Evolutionary conservation across 2,797 vertebrate species (phyloP), one percentile per base, ranked within the genome.

Genomic region (Okamejei kenojei): DNA sequence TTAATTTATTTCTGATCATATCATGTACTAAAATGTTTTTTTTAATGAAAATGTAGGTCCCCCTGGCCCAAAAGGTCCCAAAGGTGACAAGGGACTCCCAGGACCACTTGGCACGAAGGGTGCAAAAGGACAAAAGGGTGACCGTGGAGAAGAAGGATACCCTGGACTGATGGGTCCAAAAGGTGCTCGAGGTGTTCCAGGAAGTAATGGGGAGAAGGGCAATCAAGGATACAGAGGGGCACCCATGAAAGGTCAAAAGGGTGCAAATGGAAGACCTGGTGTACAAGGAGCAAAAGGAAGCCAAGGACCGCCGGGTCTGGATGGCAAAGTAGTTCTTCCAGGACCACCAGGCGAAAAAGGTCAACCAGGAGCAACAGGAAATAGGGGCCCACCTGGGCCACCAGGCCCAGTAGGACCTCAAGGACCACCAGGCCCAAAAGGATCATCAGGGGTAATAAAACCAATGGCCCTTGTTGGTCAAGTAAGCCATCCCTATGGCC

Each of bases 191-290:
- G 99, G 99, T 84, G 96, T 96, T 19, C 93, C 95, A 0, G 99
- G 99, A 71, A 95, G 97, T 61, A 97, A 97, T 74, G 99, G 99
- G 94, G 95, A 98, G 86, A 98, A 97, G 93, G 99, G 98, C 80
- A 94, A 96, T 84, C 97, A 97, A 92, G 98, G 98, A 26, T 96
- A 97, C 93, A 97, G 97, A 94, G 98, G 98, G 93, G 97, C 94
- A 0, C 96, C 97, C 35, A 96, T 97, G 73, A 99, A 99, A 96
- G 99, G 98, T 93, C 97, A 98, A 93, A 96, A 98, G 77, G 99
- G 99, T 32, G 99, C 98, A 86, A 97, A 98, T 1, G 99, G 98
- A 77, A 97, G 98, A 95, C 97, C 97, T 0, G 99, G 99, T 93
- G 96, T 97, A 1, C 96, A 97, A 74, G 99, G 99, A 65, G 93